Evolutionary conservation across 64 coral and sea anemone species (phyloP).

Genomic region (Porites australiensis): DNA sequence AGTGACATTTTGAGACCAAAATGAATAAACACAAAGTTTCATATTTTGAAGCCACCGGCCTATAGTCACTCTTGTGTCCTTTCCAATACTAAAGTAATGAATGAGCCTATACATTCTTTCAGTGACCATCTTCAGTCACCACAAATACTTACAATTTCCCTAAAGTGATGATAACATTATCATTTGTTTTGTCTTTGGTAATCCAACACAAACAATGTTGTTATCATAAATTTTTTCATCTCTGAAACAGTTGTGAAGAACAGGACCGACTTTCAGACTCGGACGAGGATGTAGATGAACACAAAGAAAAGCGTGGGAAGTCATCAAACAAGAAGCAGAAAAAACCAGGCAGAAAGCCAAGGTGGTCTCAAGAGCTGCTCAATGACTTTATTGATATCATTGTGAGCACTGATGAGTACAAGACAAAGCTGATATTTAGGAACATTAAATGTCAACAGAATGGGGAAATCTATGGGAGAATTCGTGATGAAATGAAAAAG

Average conservation of each 20-base stretch:
- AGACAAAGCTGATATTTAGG: constrained; percentile 38
- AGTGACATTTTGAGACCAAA: too few species aligned
- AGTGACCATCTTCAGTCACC: too few species aligned
- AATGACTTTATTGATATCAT: constrained; percentile 59
- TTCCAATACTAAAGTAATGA: too few species aligned
- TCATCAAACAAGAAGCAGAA: constrained; percentile 34
- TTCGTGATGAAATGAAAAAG: constrained; percentile 53
- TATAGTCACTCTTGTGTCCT: too few species aligned
- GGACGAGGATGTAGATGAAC: not conserved
- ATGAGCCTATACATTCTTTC: too few species aligned
- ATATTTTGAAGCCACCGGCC: too few species aligned
- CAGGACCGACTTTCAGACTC: not conserved
- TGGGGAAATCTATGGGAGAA: constrained; percentile 33
- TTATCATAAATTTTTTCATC: not conserved
- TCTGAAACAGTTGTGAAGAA: not conserved
- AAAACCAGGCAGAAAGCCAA: constrained; percentile 29
- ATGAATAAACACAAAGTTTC: too few species aligned
- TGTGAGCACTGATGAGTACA: constrained; percentile 42
- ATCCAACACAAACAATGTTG: not conserved
- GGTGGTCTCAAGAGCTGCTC: constrained; percentile 37
- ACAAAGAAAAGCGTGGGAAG: constrained; percentile 5
- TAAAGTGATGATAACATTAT: too few species aligned
- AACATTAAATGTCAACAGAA: constrained; percentile 61
- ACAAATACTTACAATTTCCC: too few species aligned
- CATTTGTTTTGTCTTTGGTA: not conserved